phyloP scores from a whole-genome alignment of 2,888 invertebrate species.

The Drosophila cognata region DNA sequence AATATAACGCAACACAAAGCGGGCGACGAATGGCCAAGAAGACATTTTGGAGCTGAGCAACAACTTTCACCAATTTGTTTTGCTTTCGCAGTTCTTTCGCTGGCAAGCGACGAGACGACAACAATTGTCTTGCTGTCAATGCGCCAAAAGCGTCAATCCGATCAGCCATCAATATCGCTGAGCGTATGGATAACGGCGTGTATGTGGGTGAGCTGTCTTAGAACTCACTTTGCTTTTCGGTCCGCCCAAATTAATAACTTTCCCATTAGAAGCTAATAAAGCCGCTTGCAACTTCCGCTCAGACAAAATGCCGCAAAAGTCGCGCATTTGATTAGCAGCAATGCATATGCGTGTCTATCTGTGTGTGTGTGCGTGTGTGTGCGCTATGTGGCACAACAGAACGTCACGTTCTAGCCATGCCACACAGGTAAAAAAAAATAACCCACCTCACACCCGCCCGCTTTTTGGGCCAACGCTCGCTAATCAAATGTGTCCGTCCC shows the following conservation, averaged over 20 bases:
- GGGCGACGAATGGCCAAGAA: constrained; percentile 66
- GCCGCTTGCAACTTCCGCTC: constrained; percentile 70
- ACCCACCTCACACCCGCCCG: constrained; percentile 33
- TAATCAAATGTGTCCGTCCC: constrained; percentile 66
- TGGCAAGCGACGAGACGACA: constrained; percentile 63
- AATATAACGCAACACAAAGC: constrained; percentile 63
- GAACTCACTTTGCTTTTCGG: constrained; percentile 41
- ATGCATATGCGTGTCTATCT: constrained; percentile 7
- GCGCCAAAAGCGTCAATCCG: constrained; percentile 67
- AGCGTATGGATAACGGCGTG: constrained; percentile 1
- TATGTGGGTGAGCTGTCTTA: constrained; percentile 35
- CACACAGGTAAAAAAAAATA: constrained; percentile 31
- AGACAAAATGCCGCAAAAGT: constrained; percentile 53
- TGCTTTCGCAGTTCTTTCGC: constrained; percentile 80
- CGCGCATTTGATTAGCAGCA: constrained; percentile 68
- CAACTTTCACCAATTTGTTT: constrained; percentile 84
- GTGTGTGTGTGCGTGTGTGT: constrained; percentile 5
- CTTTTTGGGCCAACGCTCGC: constrained; percentile 58
- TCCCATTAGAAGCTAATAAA: constrained; percentile 77
- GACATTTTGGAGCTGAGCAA: constrained; percentile 63
- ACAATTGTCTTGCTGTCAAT: constrained; percentile 71
- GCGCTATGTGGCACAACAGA: constrained; percentile 61
- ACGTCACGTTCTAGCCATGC: constrained; percentile 71
- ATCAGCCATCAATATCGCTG: constrained; percentile 48
- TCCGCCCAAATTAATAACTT: constrained; percentile 66